phyloP scores from a whole-genome alignment of 2,113 vertebrate species.

The Podilymbus podiceps region DNA sequence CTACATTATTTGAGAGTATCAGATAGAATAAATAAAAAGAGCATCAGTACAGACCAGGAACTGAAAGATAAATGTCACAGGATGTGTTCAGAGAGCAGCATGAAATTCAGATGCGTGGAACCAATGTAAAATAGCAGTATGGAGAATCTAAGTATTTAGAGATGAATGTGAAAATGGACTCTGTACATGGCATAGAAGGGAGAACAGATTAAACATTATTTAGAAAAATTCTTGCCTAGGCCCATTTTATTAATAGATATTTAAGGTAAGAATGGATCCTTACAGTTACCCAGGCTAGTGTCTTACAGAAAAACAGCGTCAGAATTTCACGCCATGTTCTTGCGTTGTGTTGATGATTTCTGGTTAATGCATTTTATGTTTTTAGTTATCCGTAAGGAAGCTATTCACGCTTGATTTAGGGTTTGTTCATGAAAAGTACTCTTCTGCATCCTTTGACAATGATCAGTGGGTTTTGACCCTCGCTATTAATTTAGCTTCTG shows the following conservation, averaged over 20 bases:
- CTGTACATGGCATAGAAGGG: not conserved
- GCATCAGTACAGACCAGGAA: not conserved
- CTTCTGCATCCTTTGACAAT: not conserved
- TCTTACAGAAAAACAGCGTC: not conserved
- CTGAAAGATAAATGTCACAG: not conserved
- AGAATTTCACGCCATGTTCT: not conserved
- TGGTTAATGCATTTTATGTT: not conserved
- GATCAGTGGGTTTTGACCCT: not conserved
- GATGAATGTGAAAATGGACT: not conserved
- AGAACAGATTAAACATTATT: not conserved
- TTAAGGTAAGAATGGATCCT: not conserved
- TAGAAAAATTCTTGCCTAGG: not conserved
- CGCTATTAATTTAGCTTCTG: not conserved
- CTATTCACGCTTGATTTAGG: not conserved
- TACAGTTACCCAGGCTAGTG: fast-evolving
- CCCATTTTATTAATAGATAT: not conserved
- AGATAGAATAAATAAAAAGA: constrained; percentile 28
- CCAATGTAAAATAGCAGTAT: not conserved
- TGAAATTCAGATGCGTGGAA: not conserved
- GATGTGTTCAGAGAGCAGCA: not conserved
- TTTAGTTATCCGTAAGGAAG: not conserved
- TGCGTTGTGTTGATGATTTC: not conserved
- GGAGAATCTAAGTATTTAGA: not conserved
- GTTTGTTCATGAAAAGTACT: not conserved
- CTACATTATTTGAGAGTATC: not conserved